Base-by-base conservation (phyloP, 2,113 vertebrate genomes). In the Petroica traversi region DNA sequence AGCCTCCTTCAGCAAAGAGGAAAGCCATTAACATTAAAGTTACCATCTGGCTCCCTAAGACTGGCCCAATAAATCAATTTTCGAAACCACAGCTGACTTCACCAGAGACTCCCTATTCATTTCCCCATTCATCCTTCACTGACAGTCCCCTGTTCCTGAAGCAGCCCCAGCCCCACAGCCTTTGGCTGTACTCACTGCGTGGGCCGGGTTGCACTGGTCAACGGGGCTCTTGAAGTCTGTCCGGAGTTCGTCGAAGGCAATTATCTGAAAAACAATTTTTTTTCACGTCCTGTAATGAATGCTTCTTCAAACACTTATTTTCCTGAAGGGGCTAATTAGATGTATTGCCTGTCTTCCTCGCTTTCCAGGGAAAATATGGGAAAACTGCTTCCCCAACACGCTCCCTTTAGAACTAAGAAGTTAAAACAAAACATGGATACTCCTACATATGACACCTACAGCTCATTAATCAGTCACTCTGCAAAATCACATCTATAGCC, bases 171-270 rank as follows among this genome's bases (percentile, higher is more conserved):
- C 26, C 64, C 28, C 13, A 24, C 24, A 49, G 75, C 49, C 26
- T 26, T n/a, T n/a, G n/a, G 72, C 20, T 8, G 80, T 58, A 98
- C 99, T 99, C 98, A 99, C 99, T 92, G 99, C 99, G 41, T 99
- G 99, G 88, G 98, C 99, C 9, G 99, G 99, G 97, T 99, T 99
- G 97, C 99, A 98, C 98, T 99, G 99, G 97, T 99, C 99, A 75
- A 99, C 99, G 48, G 99, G 99, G 97, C 98, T 99, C 98, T 99
- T 99, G 98, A 99, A 99, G 98, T 99, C 99, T 20, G 99, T 99
- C 89, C 99, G 98, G 88, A 99, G 98, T 89, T 99, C 99, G 94
- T 99, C 99, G 94, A 99, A 99, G 31, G 99, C 99, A 29, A 99
- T 99, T 88, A 99, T 99, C 99, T 99, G 98, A 93, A 98, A 97